Base-by-base conservation (phyloP, 2,113 vertebrate genomes). In the Scartelaos histophorus region DNA sequence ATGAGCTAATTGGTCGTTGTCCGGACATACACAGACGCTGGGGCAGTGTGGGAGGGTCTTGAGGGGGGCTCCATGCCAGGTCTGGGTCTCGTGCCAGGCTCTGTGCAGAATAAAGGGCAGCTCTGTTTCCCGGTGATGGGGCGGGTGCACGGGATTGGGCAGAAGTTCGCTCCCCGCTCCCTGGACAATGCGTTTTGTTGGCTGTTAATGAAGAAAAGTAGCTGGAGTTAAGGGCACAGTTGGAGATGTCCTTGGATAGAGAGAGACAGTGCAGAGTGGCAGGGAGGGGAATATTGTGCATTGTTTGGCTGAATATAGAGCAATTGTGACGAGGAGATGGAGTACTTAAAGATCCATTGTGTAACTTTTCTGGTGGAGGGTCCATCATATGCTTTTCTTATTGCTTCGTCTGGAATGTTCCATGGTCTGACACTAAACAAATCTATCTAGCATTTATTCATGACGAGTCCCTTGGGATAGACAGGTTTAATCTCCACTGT, bases 31-130 rank as follows among this genome's bases (percentile, higher is more conserved):
- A 47, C 74, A 65, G 66, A 66, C 71, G 13, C 15, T 61, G 73
- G 72, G 83, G 81, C 12, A 73, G 34, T 74, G 61, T 74, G 71
- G 56, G 65, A 45, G 11, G 74, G 69, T 75, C 81, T 80, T 73
- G 0, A 13, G 84, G 56, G 67, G 76, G 45, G 64, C 74, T 80
- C 9, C 24, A 34, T 80, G 86, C 74, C 70, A 72, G 79, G 53
- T 90, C 84, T 86, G 85, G 81, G 87, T 92, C 89, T 85, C 77
- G 93, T 95, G 93, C 95, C 95, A 95, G 93, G 93, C 91, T 94
- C 85, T 84, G 76, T 60, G 71, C 85, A 82, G 90, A 92, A 92
- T 90, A 94, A 93, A 91, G 90, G 90, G 74, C 47, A 58, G 66
- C 84, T 91, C 90, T 94, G 94, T 95, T 93, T 82, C 43, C 47